Evolutionary conservation across 1,140 invertebrate species (phyloP).

Genomic region (Tetranychus cinnabarinus): DNA sequence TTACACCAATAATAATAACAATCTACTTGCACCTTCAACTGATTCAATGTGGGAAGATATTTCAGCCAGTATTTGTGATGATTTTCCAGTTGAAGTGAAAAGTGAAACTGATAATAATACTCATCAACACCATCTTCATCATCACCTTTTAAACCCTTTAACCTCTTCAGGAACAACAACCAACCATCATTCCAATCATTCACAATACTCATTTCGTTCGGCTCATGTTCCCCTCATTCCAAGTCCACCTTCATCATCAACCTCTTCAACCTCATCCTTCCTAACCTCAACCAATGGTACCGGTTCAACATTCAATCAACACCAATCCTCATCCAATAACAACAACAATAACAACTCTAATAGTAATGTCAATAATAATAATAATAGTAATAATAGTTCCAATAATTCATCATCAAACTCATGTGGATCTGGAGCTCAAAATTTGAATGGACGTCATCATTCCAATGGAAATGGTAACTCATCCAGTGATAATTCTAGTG

Average conservation of each 20-base stretch:
- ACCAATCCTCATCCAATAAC: not conserved
- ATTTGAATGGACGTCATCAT: no score
- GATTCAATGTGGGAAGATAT: not conserved
- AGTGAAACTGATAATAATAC: not conserved
- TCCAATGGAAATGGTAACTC: no score
- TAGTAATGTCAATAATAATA: not conserved
- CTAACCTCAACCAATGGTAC: not conserved
- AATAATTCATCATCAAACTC: no score
- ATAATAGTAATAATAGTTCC: not conserved
- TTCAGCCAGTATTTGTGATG: not conserved
- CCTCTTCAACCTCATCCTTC: not conserved
- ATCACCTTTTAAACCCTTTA: not conserved
- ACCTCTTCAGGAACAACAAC: not conserved
- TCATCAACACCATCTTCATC: not conserved
- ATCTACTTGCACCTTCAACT: no score
- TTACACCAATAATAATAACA: no score
- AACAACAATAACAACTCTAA: not conserved
- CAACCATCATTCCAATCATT: not conserved
- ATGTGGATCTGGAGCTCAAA: no score
- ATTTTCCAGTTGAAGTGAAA: not conserved
- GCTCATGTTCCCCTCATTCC: not conserved
- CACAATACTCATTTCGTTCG: not conserved
- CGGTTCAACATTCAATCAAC: no score
- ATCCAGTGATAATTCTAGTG: no score
- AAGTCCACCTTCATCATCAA: not conserved